A percentile compares a stretch with the other conserved stretches of the same genome.
phyloP scores from a whole-genome alignment of 2,113 vertebrate species.

The Hiodon tergisus region DNA sequence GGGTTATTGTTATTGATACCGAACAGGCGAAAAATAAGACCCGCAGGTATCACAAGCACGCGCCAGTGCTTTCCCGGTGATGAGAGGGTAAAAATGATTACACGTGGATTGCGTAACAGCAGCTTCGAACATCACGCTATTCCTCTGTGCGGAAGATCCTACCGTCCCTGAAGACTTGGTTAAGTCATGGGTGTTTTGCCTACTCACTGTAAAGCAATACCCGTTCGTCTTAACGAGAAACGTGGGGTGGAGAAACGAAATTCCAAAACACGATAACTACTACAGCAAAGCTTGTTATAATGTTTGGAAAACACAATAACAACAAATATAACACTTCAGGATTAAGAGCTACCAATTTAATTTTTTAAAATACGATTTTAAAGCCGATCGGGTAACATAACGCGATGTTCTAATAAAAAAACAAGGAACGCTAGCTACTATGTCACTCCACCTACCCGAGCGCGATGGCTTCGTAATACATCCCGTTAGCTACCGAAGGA shows the following conservation, averaged over 20 bases:
- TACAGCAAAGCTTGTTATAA: too few species aligned
- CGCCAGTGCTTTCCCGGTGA: not conserved
- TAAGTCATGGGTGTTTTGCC: too few species aligned
- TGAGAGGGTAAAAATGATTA: conserved; percentile 10
- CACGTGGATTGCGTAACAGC: conserved; percentile 28
- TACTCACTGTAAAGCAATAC: too few species aligned
- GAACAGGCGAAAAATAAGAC: too few species aligned
- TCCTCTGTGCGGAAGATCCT: not conserved
- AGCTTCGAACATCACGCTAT: not conserved
- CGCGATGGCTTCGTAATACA: not conserved
- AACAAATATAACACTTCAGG: too few species aligned
- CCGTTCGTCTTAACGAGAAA: too few species aligned
- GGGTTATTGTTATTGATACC: not conserved
- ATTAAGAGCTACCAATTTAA: not conserved
- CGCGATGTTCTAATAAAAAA: conserved; percentile 8
- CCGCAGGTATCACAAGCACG: not conserved
- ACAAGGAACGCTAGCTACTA: not conserved
- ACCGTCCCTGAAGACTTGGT: too few species aligned
- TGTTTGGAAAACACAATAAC: too few species aligned
- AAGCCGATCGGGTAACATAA: conserved; percentile 4
- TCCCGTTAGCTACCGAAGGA: not conserved
- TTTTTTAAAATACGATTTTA: not conserved
- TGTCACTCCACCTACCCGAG: conserved; percentile 10
- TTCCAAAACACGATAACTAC: too few species aligned
- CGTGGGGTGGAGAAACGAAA: too few species aligned